Evolutionary conservation across 2,797 vertebrate species (phyloP).

Genomic region (Tokudaia muenninki): DNA sequence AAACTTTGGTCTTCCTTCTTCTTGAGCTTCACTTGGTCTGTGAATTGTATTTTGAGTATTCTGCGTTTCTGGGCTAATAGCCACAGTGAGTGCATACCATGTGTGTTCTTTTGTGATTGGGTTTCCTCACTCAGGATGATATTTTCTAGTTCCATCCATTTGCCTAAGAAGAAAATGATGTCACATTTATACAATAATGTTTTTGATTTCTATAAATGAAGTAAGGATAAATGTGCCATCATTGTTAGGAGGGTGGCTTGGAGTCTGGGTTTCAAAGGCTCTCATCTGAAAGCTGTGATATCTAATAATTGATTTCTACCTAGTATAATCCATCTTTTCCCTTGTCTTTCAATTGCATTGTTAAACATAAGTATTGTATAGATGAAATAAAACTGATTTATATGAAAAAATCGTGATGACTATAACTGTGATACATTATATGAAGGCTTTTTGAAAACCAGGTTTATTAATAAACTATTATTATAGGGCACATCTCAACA

Average conservation of each 20-base stretch:
- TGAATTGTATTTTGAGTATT: too few species aligned
- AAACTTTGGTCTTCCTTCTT: too few species aligned
- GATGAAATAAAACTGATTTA: slow-evolving; percentile 48
- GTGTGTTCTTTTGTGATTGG: too few species aligned
- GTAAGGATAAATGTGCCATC: slow-evolving; percentile 49
- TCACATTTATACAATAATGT: slow-evolving; percentile 38
- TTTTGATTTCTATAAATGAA: slow-evolving; percentile 70
- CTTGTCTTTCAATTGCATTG: not conserved
- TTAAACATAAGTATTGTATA: slow-evolving; percentile 41
- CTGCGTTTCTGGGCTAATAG: too few species aligned
- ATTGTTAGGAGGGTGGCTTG: not conserved
- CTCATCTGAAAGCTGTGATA: slow-evolving; percentile 40
- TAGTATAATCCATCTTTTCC: slow-evolving; percentile 13
- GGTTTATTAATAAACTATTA: not conserved
- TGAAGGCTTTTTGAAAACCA: slow-evolving; percentile 6
- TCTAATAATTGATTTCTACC: slow-evolving; percentile 63
- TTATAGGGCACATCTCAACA: not conserved
- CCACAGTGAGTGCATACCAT: too few species aligned
- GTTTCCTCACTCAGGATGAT: too few species aligned
- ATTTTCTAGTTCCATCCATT: too few species aligned
- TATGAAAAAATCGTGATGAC: not conserved
- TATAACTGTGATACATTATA: slow-evolving; percentile 32
- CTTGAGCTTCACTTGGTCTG: too few species aligned
- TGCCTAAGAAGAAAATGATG: slow-evolving; percentile 5
- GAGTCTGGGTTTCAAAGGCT: slow-evolving; percentile 46